phyloP scores from a whole-genome alignment of 1,140 invertebrate genomes.

The Teleopsis dalmanni region DNA sequence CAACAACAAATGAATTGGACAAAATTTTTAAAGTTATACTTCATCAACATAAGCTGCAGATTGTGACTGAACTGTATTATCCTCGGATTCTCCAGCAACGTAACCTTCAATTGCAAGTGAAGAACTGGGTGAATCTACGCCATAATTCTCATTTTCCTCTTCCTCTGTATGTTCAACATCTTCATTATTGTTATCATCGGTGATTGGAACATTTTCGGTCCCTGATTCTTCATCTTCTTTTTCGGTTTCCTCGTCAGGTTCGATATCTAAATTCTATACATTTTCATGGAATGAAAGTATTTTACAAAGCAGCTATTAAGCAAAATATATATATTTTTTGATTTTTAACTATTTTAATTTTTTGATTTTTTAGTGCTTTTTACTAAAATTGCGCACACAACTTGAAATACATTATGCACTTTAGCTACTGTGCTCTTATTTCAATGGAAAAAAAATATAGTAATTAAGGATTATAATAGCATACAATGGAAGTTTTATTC shows the following conservation, averaged over 20 bases:
- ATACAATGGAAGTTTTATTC: too few relatives aligned
- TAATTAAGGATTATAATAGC: too few relatives aligned
- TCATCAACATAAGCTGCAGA: slow-evolving; percentile 41
- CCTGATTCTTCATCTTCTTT: slow-evolving; percentile 2
- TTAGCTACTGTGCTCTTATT: slow-evolving; percentile 1
- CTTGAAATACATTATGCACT: too few relatives aligned
- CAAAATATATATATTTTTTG: not conserved
- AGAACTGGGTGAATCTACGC: slow-evolving; percentile 38
- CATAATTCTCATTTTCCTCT: slow-evolving; percentile 17
- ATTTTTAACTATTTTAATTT: not conserved
- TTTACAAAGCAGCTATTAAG: too few relatives aligned
- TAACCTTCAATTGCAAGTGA: slow-evolving; percentile 54
- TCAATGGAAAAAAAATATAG: too few relatives aligned
- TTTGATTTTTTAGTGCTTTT: not conserved
- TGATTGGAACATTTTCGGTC: not conserved
- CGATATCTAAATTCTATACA: not conserved
- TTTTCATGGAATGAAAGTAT: not conserved
- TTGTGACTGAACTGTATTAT: slow-evolving; percentile 45
- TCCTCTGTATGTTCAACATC: slow-evolving; percentile 11
- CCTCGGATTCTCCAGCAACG: slow-evolving; percentile 56
- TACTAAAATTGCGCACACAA: not conserved
- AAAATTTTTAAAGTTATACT: slow-evolving; percentile 25
- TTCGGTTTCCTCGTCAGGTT: slow-evolving; percentile 6
- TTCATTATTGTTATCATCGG: slow-evolving; percentile 8
- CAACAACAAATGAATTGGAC: slow-evolving; percentile 10